A percentile compares a stretch with the other conserved stretches of the same genome.
Evolutionary conservation across 2,113 vertebrate genomes (phyloP).

Genomic region (Equus quagga): DNA sequence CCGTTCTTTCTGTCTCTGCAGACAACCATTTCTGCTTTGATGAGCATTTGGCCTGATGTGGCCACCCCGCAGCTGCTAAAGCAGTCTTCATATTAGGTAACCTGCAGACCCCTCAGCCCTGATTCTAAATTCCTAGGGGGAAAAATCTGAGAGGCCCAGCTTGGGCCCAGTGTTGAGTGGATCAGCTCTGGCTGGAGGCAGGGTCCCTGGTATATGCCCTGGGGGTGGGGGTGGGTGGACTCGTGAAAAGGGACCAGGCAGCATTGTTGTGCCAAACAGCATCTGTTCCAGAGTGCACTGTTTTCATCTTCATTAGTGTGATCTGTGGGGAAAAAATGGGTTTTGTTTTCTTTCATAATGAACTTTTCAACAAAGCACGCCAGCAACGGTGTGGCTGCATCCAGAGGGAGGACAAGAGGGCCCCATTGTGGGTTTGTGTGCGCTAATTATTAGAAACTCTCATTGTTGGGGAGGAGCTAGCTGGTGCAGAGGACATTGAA

Average conservation of each 20-base stretch:
- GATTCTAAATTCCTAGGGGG: background rate
- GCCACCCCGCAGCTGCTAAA: background rate
- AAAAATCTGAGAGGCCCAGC: background rate
- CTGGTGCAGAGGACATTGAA: background rate
- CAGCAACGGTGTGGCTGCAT: background rate
- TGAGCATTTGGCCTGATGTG: background rate
- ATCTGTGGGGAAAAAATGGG: background rate
- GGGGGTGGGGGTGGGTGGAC: background rate
- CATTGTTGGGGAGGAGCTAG: background rate
- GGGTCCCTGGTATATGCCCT: accelerated
- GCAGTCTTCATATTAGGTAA: background rate
- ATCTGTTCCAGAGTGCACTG: background rate
- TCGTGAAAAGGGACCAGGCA: background rate
- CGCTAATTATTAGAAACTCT: background rate
- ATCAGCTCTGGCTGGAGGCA: background rate
- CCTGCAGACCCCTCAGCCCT: background rate
- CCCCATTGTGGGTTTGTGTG: background rate
- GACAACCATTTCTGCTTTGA: background rate
- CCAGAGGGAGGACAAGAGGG: background rate
- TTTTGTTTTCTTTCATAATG: background rate
- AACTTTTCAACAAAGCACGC: background rate
- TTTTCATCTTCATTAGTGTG: background rate
- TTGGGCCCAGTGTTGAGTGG: too few relatives aligned
- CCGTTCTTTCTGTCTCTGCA: background rate
- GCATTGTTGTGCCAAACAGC: background rate